Base-by-base conservation (phyloP, 2,888 invertebrate genomes). In the Torymus auratus region DNA sequence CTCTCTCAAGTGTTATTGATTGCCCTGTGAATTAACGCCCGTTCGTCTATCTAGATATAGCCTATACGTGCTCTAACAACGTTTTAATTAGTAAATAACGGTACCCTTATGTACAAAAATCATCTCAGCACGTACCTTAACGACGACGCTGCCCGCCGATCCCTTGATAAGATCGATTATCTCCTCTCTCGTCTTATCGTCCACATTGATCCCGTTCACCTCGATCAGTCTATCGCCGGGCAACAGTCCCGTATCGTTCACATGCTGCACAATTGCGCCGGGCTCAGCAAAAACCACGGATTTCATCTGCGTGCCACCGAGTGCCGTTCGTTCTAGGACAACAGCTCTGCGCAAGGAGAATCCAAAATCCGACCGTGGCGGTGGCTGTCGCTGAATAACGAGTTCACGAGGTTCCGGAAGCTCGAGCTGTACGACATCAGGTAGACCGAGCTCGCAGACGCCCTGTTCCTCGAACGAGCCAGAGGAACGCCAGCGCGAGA, bases 211-310 rank as follows among this genome's bases (percentile, higher is more conserved):
- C 41, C 95, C 96, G 89, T 98, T 98, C 53, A 99, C 97, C 92
- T 97, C 97, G 85, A 98, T 92, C 50, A 99, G 93, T 86, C 97
- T 94, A 91, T 99, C 99, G 5, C 99, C 99, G n/a, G 98, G 98
- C 80, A 98, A 92, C 28, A 99, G 92, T 4, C 98, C 97, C 10
- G 96, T 97, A 85, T 95, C 95, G 84, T 92, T 91, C 84, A 91
- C 91, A 86, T 93, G 93, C 84, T 93, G 93, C 84, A 94, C 93
- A 80, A 95, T 94, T 13, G 95, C 94, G 13, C 97, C 97, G 0
- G 98, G 98, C 89, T 98, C 98, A 13, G 98, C 98, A 88, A 98
- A 95, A 84, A 97, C 96, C 28, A 97, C 97, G 75, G 96, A 94
- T 86, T 93, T 94, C 91, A 93, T 93, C 75, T 89, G 89, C 67